Evolutionary conservation across 35 echinoderm and acorn worm species (phyloP), one percentile per base, ranked within the genome.

Genomic region (Acanthaster planci): DNA sequence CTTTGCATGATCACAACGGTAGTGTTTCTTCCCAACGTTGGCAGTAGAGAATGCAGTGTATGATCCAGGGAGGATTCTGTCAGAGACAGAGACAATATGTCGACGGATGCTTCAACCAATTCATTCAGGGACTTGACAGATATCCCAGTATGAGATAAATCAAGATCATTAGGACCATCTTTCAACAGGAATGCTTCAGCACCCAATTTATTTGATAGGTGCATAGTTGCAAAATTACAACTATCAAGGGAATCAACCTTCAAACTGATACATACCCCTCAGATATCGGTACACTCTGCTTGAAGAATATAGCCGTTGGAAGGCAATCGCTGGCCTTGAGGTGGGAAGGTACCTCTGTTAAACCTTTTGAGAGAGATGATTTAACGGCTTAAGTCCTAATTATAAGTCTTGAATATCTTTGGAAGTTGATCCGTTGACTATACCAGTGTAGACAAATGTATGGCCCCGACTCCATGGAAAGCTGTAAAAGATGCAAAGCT

Each of bases 1-100:
- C 47, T 7, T 52, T 82, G 78, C 44, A 39, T 39, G 40, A 39
- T 82, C 32, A 82, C 36, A n/a, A 82, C 80, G 30, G 80, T 34
- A 37, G 22, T 51, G 26, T 27, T 55, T 32, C 80, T 51, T 56
- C 34, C 27, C 5, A 82, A 51, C 36, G 53, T 82, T 36, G 22
- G 80, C 54, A 55, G 32, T 3, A 82, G 2, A 16, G 54, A 38
- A 7, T 32, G 6, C 44, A 82, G 51, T 32, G 47, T 10, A 27
- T 51, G 30, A 55, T 31, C 22, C 18, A 30, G 51, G 29, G 31
- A 16, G 16, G 80, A 55, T 40, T 44, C 2, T 23, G 6, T 29
- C 34, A 55, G 40, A 17, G 80, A 82, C 0, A 82, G 35, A 23
- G 55, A 55, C 80, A 82, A 8, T 2, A 30, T 8, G 53, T 82